These are phyloP conservation scores for Drosophila eohydei DNA, from an alignment of 2,888 invertebrate species.

Conservation along the genomic window DNA sequence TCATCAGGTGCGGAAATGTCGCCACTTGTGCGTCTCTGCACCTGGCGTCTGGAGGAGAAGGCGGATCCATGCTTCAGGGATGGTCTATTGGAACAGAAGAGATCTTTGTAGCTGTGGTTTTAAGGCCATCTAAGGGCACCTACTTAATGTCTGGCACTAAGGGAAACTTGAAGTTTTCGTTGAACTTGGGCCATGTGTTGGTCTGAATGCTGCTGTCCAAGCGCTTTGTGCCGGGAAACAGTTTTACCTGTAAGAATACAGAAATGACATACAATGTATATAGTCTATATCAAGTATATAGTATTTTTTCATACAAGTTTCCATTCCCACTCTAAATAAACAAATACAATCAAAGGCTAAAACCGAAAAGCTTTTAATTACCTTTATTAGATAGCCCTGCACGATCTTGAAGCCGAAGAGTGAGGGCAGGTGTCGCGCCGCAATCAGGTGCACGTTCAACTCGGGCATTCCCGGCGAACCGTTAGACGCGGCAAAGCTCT, in stretches of 20 bases:
- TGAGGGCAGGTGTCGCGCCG: slow-evolving; percentile 91
- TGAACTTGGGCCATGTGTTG: slow-evolving; percentile 92
- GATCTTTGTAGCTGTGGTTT: neutral
- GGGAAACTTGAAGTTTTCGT: slow-evolving; percentile 91
- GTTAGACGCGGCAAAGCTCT: slow-evolving; percentile 29
- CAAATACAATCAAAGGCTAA: neutral
- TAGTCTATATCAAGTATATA: slow-evolving; percentile 1
- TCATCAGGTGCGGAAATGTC: slow-evolving; percentile 80
- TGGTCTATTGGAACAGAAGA: slow-evolving; percentile 38
- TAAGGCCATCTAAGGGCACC: slow-evolving; percentile 19
- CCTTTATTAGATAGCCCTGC: slow-evolving; percentile 92
- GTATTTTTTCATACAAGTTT: neutral
- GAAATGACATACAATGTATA: neutral
- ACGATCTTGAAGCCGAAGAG: slow-evolving; percentile 91
- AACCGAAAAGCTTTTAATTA: slow-evolving; percentile 79
- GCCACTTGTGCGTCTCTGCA: slow-evolving; percentile 40
- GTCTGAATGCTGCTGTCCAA: slow-evolving; percentile 90
- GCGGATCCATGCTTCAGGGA: slow-evolving; percentile 69
- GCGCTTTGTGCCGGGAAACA: slow-evolving; percentile 91
- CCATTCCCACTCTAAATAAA: neutral
- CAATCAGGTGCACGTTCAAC: slow-evolving; percentile 90
- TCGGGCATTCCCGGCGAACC: slow-evolving; percentile 79
- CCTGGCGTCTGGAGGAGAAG: slow-evolving; percentile 54
- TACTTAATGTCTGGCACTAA: slow-evolving; percentile 86
- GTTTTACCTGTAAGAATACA: slow-evolving; percentile 87